Base-by-base conservation (phyloP, 1,140 invertebrate species). In the Apolygus lucorum region DNA sequence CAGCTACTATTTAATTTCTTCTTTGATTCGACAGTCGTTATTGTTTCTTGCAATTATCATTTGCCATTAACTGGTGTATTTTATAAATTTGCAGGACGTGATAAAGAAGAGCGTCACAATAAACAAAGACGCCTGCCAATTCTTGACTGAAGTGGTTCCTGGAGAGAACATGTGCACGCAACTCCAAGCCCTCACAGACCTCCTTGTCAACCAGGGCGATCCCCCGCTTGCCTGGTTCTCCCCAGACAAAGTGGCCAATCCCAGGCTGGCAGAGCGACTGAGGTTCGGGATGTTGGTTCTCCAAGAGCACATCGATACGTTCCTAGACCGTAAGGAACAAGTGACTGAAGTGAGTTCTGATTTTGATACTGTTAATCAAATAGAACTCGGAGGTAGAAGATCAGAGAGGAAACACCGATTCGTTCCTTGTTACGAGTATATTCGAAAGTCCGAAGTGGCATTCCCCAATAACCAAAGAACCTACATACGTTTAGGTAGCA, bases 241-340 rank as follows among this genome's bases (percentile, higher is more conserved):
- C 13, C 81, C 87, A 0, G 74, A 76, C 25, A 78, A 80, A 2
- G 81, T 85, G 27, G 83, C 87, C 71, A 74, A 81, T 63, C 84
- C 86, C 77, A 82, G 85, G 72, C 80, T 90, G 1, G 82, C 84
- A 0, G 94, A 97, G 78, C 85, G 87, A 0, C 83, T 96, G 34
- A 85, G 91, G 28, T 97, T 93, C 78, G 89, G 90, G 69, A 87
- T 97, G 76, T 81, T 98, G n/a, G 94, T 97, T 77, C 87, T 98
- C 52, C 91, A 95, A 74, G 95, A 98, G 78, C 95, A 97, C 80
- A 84, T 95, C 72, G 95, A 98, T 77, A 97, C 93, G 0, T 96
- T 94, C 76, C 87, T 93, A 71, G 93, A 97, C 79, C 88, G 91
- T 70, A 90, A 91, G 73, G 93, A 97, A 77, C 92, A 95, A 75